Conservation (phyloP, 2,888 invertebrate species). For the Rotaria sp. region DNA sequence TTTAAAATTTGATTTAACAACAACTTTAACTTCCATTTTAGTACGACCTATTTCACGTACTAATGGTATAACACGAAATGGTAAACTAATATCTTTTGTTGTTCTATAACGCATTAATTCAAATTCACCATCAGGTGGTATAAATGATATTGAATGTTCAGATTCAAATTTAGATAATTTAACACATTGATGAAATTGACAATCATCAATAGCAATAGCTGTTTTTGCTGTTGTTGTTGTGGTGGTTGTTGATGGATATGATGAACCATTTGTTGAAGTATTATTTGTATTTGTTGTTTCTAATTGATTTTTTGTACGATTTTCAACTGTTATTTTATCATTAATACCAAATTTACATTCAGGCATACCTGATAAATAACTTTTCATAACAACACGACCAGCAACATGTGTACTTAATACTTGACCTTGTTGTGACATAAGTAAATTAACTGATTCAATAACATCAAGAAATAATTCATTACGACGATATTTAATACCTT, state of each 20-base stretch:
- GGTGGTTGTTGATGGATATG: not conserved
- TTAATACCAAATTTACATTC: slow-evolving; percentile 99
- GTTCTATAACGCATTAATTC: slow-evolving; percentile 99
- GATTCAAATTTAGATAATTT: slow-evolving; percentile 99
- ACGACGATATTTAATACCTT: slow-evolving; percentile 95
- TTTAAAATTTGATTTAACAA: slow-evolving; percentile 96
- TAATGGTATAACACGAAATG: slow-evolving; percentile 95
- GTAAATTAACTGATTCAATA: slow-evolving; percentile 90
- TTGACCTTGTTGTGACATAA: slow-evolving; percentile 99
- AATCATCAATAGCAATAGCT: slow-evolving; percentile 98
- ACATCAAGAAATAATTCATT: slow-evolving; percentile 98
- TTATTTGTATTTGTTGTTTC: slow-evolving; percentile 65
- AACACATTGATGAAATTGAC: slow-evolving; percentile 99
- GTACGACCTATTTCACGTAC: slow-evolving; percentile 72
- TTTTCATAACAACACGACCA: slow-evolving; percentile 98
- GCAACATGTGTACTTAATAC: slow-evolving; percentile 97
- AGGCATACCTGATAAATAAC: slow-evolving; percentile 97
- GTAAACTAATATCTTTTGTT: slow-evolving; percentile 96
- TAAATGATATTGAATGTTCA: slow-evolving; percentile 98
- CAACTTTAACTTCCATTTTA: slow-evolving; percentile 99
- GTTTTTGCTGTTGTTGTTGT: slow-evolving; percentile 51
- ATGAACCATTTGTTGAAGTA: not conserved
- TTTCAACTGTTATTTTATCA: slow-evolving; percentile 95
- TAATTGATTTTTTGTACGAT: not conserved
- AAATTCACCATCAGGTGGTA: slow-evolving; percentile 98